Conservation (phyloP, 2,888 invertebrate species). For the Sarcophaga caerulescens region DNA sequence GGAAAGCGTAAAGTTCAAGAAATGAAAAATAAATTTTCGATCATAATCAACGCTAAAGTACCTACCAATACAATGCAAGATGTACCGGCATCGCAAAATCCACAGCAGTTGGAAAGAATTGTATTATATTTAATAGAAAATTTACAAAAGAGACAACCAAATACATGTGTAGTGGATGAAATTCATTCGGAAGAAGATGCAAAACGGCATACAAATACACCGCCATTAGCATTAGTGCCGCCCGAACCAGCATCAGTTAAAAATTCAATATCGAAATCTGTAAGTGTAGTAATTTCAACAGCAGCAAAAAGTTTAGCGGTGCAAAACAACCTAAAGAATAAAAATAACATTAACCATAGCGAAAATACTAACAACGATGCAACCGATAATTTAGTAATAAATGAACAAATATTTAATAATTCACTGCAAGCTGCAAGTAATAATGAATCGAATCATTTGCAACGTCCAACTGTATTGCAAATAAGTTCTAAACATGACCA, state of each 20-base stretch:
- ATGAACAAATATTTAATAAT: conserved; percentile 30
- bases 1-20: conserved; percentile 88
- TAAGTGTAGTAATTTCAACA: conserved; percentile 79
- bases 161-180: conserved; percentile 64
- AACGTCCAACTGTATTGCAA: conserved; percentile 66
- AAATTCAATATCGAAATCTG: conserved; percentile 80
- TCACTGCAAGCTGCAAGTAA: conserved; percentile 18
- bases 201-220: conserved; percentile 69
- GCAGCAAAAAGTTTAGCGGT: conserved; percentile 75
- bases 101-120: conserved; percentile 86
- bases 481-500: conserved; percentile 47
- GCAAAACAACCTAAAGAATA: conserved; percentile 71
- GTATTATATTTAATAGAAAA: conserved; percentile 87
- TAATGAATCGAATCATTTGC: neutral
- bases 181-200: conserved; percentile 62
- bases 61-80: conserved; percentile 78
- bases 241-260: conserved; percentile 80
- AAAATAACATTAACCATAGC: neutral
- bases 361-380: conserved; percentile 67
- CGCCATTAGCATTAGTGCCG: conserved; percentile 79
- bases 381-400: neutral
- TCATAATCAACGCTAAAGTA: conserved; percentile 84
- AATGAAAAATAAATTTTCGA: conserved; percentile 91
- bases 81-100: conserved; percentile 85
- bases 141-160: conserved; percentile 75